Evolutionary conservation across 2,797 vertebrate genomes (phyloP).

Genomic region (Eutrigla gurnardus): DNA sequence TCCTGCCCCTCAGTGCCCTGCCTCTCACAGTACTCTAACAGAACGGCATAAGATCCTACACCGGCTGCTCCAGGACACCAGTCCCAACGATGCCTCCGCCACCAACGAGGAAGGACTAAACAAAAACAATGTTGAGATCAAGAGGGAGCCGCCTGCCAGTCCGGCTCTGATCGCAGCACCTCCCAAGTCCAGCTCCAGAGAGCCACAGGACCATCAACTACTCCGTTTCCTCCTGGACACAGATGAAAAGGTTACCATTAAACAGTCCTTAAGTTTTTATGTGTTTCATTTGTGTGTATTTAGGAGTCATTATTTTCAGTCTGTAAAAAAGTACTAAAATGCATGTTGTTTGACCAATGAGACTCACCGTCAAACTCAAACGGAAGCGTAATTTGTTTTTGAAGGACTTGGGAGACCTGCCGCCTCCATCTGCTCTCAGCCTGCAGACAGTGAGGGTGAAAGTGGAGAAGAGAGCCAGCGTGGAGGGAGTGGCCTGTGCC

Average conservation of each 20-base stretch:
- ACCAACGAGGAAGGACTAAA: constrained; percentile 47
- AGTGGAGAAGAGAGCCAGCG: constrained; percentile 87
- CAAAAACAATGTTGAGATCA: constrained; percentile 76
- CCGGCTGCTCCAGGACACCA: constrained; percentile 93
- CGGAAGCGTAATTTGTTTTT: constrained; percentile 12
- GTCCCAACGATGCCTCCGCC: constrained; percentile 84
- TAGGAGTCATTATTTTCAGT: not conserved
- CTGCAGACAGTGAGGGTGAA: constrained; percentile 93
- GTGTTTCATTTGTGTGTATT: not conserved
- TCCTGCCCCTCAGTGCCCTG: constrained; percentile 84
- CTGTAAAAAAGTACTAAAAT: not conserved
- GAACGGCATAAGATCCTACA: constrained; percentile 96
- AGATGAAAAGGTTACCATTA: constrained; percentile 87
- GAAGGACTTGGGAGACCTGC: constrained; percentile 87
- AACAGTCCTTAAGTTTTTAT: not conserved
- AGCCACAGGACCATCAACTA: constrained; percentile 94
- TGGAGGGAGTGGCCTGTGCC: constrained; percentile 72
- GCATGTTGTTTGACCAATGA: not conserved
- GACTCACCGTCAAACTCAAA: constrained; percentile 1
- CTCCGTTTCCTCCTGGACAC: constrained; percentile 96
- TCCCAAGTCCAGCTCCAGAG: constrained; percentile 83
- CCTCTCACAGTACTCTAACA: constrained; percentile 93
- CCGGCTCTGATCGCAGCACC: constrained; percentile 61
- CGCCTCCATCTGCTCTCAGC: constrained; percentile 88
- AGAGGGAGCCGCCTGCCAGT: constrained; percentile 79